A percentile compares a stretch with the other conserved stretches of the same genome.
Conservation (phyloP, 2,888 invertebrate species). For the Caradrina kadenii region DNA sequence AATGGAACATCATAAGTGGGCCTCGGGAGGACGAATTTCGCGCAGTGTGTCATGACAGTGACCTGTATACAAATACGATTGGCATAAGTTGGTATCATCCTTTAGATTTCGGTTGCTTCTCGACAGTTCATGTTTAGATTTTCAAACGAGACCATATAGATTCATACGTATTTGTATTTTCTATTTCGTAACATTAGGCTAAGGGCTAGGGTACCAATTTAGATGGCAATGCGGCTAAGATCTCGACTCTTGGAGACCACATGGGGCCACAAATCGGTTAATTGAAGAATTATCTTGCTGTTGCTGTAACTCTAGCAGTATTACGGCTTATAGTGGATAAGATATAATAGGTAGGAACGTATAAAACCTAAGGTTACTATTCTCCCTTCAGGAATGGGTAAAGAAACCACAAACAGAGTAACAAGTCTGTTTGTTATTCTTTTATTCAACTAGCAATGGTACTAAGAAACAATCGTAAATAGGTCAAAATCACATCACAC, state of each 20-base stretch:
- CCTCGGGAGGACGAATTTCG: conserved; percentile 58
- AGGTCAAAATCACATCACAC: conserved; percentile 65
- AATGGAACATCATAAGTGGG: conserved; percentile 66
- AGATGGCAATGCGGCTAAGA: not conserved
- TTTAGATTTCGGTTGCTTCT: conserved; percentile 2
- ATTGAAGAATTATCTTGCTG: not conserved
- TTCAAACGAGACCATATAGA: not conserved
- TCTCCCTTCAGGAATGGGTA: not conserved
- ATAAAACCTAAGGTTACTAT: no score
- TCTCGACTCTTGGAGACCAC: not conserved
- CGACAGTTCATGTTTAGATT: conserved; percentile 6
- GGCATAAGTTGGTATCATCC: conserved; percentile 17
- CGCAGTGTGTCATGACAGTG: conserved; percentile 67
- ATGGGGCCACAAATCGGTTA: not conserved
- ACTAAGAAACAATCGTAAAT: conserved; percentile 51
- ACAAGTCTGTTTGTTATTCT: not conserved
- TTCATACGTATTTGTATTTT: no score
- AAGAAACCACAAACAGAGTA: not conserved
- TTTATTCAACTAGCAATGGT: conserved; percentile 4
- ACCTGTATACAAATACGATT: conserved; percentile 60
- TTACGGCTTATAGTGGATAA: not conserved
- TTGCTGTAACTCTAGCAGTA: not conserved
- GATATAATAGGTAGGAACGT: not conserved
- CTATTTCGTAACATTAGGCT: not conserved
- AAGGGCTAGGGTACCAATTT: not conserved